Base-by-base conservation (phyloP, 2,113 vertebrate genomes). In the Turnix velox region DNA sequence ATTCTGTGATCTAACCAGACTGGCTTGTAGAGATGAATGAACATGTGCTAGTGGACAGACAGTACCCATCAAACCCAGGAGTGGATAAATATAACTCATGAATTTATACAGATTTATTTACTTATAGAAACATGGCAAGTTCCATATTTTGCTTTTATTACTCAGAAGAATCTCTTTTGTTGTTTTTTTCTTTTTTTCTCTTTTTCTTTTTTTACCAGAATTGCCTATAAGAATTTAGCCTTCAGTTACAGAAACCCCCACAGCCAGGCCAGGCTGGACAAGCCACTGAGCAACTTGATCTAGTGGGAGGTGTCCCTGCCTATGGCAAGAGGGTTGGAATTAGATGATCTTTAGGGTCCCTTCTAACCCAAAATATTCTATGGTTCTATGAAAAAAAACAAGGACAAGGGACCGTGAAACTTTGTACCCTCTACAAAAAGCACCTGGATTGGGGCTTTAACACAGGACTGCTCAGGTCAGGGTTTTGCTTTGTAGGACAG, bases 391-490 rank as follows among this genome's bases (percentile, higher is more conserved):
- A 11, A 67, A 42, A 23, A 12, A 7, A 33, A 28, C 12, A 30
- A n/a, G 15, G 22, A 40, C 8, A 54, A 23, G 9, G 49, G 30
- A 4, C 66, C 37, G 65, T 66, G 62, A 59, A 91, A 69, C 40
- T n/a, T 37, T 54, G 25, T 78, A 73, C 45, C 37, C 28, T 81
- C 65, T 69, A 78, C 67, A 42, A 57, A 87, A 66, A 42, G 4
- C 0, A 3, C 2, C 25, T 52, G 52, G 17, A 22, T 30, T 88
- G 45, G 46, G 59, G 20, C 58, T 88, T 59, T 66, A 51, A 40
- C n/a, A 63, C 23, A 0, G 2, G 51, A 39, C 3, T 80, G 52
- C 39, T 4, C 2, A 72, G 59, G 40, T 48, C 59, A 58, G 0
- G 28, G 46, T 43, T 88, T 61, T 42, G 59, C 68, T 68, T 88